Conservation (phyloP, 2,113 vertebrate species). For the Talpa occidentalis region DNA sequence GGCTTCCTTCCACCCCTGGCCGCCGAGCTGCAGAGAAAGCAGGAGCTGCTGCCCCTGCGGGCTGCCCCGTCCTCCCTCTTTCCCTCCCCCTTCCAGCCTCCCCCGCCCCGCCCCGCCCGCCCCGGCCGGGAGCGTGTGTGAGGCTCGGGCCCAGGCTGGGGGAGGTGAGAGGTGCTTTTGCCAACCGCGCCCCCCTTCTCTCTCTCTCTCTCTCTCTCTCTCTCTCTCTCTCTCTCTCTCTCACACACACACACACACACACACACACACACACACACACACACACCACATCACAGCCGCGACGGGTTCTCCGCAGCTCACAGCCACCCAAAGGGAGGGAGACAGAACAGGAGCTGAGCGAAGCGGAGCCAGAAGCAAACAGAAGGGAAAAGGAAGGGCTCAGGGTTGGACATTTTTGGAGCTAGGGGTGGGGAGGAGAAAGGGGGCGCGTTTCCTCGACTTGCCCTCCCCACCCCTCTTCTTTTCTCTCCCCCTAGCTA, state of each 20-base stretch:
- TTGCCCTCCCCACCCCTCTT: conserved; percentile 63
- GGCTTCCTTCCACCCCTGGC: conserved; percentile 78
- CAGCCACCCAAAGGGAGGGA: conserved; percentile 39
- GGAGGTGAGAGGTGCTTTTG: conserved; percentile 55
- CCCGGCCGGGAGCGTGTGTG: neutral
- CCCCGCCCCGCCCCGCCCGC: conserved; percentile 35
- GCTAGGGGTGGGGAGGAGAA: conserved; percentile 53
- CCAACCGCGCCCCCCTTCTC: neutral
- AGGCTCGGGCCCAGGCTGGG: neutral
- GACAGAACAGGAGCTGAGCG: conserved; percentile 10
- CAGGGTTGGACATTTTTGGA: conserved; percentile 69
- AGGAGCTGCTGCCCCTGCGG: conserved; percentile 67
- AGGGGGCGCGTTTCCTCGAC: conserved; percentile 47
- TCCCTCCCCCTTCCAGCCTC: conserved; percentile 15
- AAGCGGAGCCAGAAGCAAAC: conserved; percentile 22
- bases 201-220: neutral
- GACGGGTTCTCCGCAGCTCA: conserved; percentile 64
- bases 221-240: neutral
- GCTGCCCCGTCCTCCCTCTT: conserved; percentile 66
- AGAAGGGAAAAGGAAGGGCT: conserved; percentile 61
- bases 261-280: neutral
- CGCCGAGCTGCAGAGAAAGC: conserved; percentile 63
- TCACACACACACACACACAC: neutral
- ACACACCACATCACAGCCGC: neutral
- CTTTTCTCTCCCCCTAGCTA: conserved; percentile 16